A percentile compares a stretch with the other conserved stretches of the same genome.
phyloP scores from a whole-genome alignment of 2,888 invertebrate genomes.

The Oxyscelio sp. region DNA sequence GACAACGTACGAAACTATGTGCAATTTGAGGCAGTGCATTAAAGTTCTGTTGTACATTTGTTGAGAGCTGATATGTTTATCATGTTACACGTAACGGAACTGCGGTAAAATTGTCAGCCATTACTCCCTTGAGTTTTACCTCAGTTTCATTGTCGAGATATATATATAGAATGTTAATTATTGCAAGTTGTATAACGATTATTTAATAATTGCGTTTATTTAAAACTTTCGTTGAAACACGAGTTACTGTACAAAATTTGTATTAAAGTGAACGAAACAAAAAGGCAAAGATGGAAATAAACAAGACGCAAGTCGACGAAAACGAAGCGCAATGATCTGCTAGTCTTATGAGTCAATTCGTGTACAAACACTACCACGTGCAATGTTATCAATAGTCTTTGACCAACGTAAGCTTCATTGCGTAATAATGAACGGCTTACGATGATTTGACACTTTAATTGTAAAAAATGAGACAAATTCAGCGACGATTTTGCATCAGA shows the following conservation, averaged over 20 bases:
- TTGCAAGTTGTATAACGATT: slow-evolving; percentile 16
- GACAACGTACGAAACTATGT: slow-evolving; percentile 15
- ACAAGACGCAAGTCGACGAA: too few species aligned
- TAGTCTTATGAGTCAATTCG: slow-evolving; percentile 55
- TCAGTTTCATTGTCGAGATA: slow-evolving; percentile 14
- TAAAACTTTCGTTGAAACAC: background rate
- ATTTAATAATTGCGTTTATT: slow-evolving; percentile 3
- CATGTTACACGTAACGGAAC: slow-evolving; percentile 34
- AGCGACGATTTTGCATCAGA: slow-evolving; percentile 48
- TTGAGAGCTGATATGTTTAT: slow-evolving; percentile 49
- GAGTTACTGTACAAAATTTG: too few species aligned
- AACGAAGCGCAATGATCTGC: slow-evolving; percentile 25
- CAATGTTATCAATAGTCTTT: slow-evolving; percentile 42
- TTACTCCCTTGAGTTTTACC: background rate
- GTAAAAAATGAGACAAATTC: slow-evolving; percentile 73
- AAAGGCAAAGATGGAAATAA: background rate
- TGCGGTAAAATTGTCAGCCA: slow-evolving; percentile 9
- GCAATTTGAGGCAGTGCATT: slow-evolving; percentile 47
- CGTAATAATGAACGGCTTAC: too few species aligned
- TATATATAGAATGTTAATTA: slow-evolving; percentile 48
- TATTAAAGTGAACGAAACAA: background rate
- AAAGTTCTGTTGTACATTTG: slow-evolving; percentile 50
- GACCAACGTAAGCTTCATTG: background rate
- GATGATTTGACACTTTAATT: too few species aligned
- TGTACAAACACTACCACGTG: slow-evolving; percentile 28